Base-by-base conservation (phyloP, 64 coral and sea anemone genomes). In the Dendrophyllia cribrosa region DNA sequence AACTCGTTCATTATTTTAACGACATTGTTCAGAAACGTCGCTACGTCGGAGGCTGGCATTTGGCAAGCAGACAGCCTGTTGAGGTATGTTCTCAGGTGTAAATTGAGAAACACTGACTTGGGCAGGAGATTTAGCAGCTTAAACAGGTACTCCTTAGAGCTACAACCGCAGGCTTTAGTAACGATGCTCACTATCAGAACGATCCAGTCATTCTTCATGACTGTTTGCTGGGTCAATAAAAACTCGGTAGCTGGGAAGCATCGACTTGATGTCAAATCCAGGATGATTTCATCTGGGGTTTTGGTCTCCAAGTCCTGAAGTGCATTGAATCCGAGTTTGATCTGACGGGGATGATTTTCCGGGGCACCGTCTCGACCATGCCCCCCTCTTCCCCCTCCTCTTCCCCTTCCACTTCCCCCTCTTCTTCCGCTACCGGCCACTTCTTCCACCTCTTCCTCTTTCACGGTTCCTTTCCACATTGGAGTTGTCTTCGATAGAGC, bases 241-340 rank as follows among this genome's bases (percentile, higher is more conserved):
- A 13, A 7, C 6, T 92, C 83, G 16, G 65, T 67, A 1, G 91
- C 91, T 13, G 91, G 91, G 24, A 92, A 86, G 46, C 91, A 92
- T 20, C 82, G 80, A n/a, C 73, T 75, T 3, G 80, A 76, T 21
- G 91, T 92, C 53, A 92, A 72, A 77, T 92, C 91, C n/a, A 92
- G 81, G 14, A 92, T 51, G 3, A 92, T 74, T 47, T 86, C 89
- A 55, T 92, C 91, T 26, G 91, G 91, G 8, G 46, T 74, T 53
- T 92, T 92, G n/a, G 4, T 72, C 11, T 74, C 14, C n/a, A 91
- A 21, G 21, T 70, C 78, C 51, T 91, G 66, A 7, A 91, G 53
- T 24, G 67, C 80, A 19, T 64, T 72, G 43, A 75, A 91, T 43
- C 89, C 89, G 16, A 91, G 80, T 45, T 10, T 83, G 3, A 90